Base-by-base conservation (phyloP, 2,113 vertebrate species). In the Phrynosoma blainvillii region DNA sequence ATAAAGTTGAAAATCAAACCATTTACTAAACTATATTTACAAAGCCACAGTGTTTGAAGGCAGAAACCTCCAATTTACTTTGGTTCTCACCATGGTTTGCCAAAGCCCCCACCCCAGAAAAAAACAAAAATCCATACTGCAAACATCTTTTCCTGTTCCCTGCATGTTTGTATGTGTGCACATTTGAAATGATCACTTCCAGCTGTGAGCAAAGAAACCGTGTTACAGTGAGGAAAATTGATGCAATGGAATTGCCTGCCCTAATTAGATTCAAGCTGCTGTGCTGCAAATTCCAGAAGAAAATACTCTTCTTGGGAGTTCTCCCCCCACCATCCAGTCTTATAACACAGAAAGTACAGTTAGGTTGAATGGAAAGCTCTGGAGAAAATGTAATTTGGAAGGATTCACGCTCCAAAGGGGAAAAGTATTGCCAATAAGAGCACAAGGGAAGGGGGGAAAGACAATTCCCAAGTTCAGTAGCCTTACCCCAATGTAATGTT, bases 191-290 rank as follows among this genome's bases (percentile, higher is more conserved):
- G n/a, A 81, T 30, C 30, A 47, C 23, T 80, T 87, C 78, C 85
- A 87, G 78, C 85, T 59, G 68, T 32, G 42, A 84, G 42, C 27
- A 54, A 30, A 79, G 47, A 27, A 42, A 9, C 47, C 59, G 52
- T 10, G 27, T 54, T 59, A 59, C 25, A 71, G 70, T n/a, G n/a
- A 73, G 77, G 66, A 80, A 80, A 54, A 20, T 40, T 73, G 66
- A 73, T 62, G 66, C 78, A 81, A 80, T n/a, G 68, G 47, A 80
- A 87, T 71, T 52, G 65, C 65, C 73, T 54, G 85, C 78, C 66
- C 85, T 79, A 78, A 79, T 86, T 78, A 56, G 76, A 56, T 79
- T 75, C 30, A 86, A 79, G 70, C 9, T 52, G 65, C 27, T 25
- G 21, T 5, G 47, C 76, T 79, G n/a, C 54, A 70, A 70, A 79